phyloP scores from a whole-genome alignment of 2,888 invertebrate species.

The Troides helena region DNA sequence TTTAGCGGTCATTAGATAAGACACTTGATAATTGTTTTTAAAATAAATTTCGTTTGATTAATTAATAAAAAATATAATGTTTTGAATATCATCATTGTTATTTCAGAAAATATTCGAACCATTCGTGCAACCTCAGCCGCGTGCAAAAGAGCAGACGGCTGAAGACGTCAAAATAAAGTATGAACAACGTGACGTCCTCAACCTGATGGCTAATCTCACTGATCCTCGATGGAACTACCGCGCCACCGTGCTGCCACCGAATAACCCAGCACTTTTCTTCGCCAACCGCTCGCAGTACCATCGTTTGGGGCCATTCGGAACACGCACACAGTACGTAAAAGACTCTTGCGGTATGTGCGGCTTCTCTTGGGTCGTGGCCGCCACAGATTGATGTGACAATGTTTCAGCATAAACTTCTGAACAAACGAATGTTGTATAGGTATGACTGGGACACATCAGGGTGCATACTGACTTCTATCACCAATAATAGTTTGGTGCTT shows the following conservation, averaged over 20 bases:
- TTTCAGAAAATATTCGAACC: constrained; percentile 74
- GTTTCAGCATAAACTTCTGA: constrained; percentile 53
- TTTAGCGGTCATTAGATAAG: constrained; percentile 37
- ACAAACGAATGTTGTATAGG: constrained; percentile 61
- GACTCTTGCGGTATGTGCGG: constrained; percentile 76
- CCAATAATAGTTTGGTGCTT: constrained; percentile 53
- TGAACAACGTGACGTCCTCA: constrained; percentile 79
- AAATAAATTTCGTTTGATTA: constrained; percentile 10
- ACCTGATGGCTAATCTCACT: constrained; percentile 79
- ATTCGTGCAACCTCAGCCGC: constrained; percentile 69
- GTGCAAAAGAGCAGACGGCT: constrained; percentile 61
- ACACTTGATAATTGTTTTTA: constrained; percentile 11
- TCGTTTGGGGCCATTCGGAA: constrained; percentile 78
- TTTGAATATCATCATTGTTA: constrained; percentile 11
- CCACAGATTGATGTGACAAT: constrained; percentile 66
- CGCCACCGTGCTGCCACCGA: constrained; percentile 77
- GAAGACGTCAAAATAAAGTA: constrained; percentile 71
- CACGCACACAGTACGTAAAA: constrained; percentile 80
- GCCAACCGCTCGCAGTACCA: constrained; percentile 83
- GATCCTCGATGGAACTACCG: constrained; percentile 79
- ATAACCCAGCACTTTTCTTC: constrained; percentile 80
- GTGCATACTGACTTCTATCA: constrained; percentile 56
- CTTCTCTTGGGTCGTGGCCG: constrained; percentile 74
- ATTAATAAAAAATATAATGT: constrained; percentile 9
- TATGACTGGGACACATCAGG: constrained; percentile 71